Percentiles rank a stretch among this genome's conserved stretches.
These are phyloP conservation scores for Gerris buenoi DNA, from an alignment of 1,140 invertebrate species.

Conservation along the genomic window DNA sequence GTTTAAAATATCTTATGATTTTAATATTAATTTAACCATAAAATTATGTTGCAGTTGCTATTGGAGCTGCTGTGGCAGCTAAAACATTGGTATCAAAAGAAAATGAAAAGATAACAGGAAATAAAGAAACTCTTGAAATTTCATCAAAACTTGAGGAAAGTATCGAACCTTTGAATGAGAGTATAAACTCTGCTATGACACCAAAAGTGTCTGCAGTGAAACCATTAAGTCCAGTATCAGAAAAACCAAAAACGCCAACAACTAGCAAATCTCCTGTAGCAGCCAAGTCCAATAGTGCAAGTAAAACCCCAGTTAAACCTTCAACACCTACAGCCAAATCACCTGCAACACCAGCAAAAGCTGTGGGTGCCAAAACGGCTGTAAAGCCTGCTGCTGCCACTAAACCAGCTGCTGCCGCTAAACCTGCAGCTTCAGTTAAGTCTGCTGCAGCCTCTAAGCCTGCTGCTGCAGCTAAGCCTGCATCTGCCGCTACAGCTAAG, in stretches of 20 bases:
- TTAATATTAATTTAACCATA: too few relatives aligned
- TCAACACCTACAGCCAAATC: background rate
- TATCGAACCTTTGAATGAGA: too few relatives aligned
- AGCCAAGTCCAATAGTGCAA: too few relatives aligned
- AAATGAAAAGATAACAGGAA: too few relatives aligned
- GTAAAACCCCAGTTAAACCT: background rate
- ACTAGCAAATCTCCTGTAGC: background rate
- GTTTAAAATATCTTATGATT: too few relatives aligned
- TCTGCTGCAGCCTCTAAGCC: background rate
- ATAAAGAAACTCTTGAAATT: too few relatives aligned
- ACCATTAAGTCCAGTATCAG: too few relatives aligned
- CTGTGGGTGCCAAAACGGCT: background rate
- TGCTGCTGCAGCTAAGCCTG: background rate
- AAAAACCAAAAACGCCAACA: background rate
- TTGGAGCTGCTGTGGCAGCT: too few relatives aligned
- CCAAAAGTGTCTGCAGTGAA: too few relatives aligned
- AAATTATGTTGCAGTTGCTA: too few relatives aligned
- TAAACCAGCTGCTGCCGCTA: background rate
- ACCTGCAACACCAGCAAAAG: conserved; percentile 3
- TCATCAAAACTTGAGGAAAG: too few relatives aligned
- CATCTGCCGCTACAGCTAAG: background rate
- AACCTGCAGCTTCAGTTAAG: conserved; percentile 3
- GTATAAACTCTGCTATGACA: background rate
- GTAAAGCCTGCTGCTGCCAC: background rate
- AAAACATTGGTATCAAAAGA: too few relatives aligned